phyloP scores from a whole-genome alignment of 2,797 vertebrate species.

The Intellagama lesueurii region DNA sequence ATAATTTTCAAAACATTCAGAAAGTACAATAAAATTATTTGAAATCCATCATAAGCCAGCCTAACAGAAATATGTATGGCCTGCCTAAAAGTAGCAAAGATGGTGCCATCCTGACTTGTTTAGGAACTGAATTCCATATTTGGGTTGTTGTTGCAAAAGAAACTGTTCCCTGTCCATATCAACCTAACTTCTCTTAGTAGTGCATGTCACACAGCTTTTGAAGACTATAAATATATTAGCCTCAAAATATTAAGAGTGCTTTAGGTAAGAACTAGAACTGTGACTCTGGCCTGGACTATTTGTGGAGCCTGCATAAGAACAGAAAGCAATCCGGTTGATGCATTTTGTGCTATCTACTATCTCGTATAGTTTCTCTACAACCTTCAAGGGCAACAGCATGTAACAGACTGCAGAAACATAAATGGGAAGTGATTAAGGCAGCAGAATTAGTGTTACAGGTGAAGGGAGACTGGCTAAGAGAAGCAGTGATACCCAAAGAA shows the following conservation, averaged over 20 bases:
- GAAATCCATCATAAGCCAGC: background rate
- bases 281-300: too few relatives aligned
- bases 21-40: background rate
- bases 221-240: background rate
- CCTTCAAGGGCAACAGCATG: too few relatives aligned
- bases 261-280: background rate
- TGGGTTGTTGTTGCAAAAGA: background rate
- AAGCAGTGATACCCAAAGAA: too few relatives aligned
- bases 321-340: too few relatives aligned
- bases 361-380: too few relatives aligned
- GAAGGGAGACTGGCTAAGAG: too few relatives aligned
- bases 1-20: background rate
- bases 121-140: background rate
- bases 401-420: too few relatives aligned
- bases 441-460: too few relatives aligned
- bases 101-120: background rate
- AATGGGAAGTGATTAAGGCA: too few relatives aligned
- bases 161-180: background rate
- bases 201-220: background rate
- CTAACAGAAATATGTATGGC: background rate
- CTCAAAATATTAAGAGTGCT: background rate
- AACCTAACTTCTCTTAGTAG: background rate
- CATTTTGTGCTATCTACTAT: too few relatives aligned
- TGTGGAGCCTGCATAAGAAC: too few relatives aligned
- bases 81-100: background rate